Evolutionary conservation across 2,797 vertebrate species (phyloP).

Genomic region (Falco biarmicus): DNA sequence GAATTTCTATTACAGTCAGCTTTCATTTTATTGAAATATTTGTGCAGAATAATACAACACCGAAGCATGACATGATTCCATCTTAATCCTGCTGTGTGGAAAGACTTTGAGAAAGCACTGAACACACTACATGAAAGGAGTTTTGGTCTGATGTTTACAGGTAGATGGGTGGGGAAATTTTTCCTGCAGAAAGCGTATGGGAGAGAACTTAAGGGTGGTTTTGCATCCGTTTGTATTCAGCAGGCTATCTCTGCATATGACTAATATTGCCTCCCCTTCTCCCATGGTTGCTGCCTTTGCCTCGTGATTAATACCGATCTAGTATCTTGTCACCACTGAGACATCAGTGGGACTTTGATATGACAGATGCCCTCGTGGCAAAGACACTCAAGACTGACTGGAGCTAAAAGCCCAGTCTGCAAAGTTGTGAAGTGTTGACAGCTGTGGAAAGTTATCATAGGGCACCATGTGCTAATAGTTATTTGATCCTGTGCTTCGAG

Average conservation of each 20-base stretch:
- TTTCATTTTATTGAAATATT: slow-evolving; percentile 48
- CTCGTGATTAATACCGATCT: not conserved
- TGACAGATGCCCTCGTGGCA: not conserved
- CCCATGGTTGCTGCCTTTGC: not conserved
- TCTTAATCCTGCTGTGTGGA: not conserved
- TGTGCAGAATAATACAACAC: not conserved
- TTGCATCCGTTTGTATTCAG: slow-evolving; percentile 7
- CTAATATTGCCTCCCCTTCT: not conserved
- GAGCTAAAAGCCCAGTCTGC: not conserved
- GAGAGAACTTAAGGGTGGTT: not conserved
- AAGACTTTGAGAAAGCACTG: not conserved
- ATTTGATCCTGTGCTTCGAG: not conserved
- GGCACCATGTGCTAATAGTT: not conserved
- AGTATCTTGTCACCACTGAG: slow-evolving; percentile 3
- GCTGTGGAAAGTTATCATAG: not conserved
- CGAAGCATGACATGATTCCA: not conserved
- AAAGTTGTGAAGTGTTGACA: not conserved
- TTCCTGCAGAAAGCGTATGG: not conserved
- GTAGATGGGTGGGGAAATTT: not conserved
- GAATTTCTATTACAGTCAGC: slow-evolving; percentile 21
- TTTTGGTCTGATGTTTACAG: not conserved
- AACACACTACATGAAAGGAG: not conserved
- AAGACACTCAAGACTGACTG: not conserved
- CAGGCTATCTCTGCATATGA: not conserved
- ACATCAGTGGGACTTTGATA: not conserved